Conservation (phyloP, 2,797 vertebrate genomes). For the Clarias platycephalus region DNA sequence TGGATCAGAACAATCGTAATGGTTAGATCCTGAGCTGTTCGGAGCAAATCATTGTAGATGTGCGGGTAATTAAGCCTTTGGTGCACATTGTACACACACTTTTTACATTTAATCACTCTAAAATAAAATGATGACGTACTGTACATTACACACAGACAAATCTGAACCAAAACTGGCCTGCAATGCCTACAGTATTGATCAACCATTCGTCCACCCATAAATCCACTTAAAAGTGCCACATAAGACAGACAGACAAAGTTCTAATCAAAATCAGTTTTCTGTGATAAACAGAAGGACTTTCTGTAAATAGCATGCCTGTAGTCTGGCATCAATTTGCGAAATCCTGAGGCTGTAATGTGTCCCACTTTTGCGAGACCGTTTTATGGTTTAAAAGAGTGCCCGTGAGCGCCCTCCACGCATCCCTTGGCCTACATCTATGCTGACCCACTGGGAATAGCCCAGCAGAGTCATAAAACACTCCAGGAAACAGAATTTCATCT, state of each 20-base stretch:
- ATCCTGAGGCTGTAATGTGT: conserved; percentile 19
- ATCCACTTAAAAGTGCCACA: conserved; percentile 1
- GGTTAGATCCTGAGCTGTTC: neutral
- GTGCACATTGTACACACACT: neutral
- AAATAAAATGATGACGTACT: neutral
- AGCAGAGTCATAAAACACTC: too few species aligned
- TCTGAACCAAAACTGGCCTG: neutral
- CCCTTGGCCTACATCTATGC: neutral
- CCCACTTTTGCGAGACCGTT: neutral
- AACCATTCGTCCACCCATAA: neutral
- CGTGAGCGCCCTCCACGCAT: neutral
- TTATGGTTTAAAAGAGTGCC: neutral
- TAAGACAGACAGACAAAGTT: neutral
- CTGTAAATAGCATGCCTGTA: neutral
- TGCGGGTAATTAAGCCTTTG: neutral
- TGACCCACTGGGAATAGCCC: neutral
- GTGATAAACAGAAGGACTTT: neutral
- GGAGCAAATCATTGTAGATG: neutral
- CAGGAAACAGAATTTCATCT: neutral
- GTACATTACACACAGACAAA: neutral
- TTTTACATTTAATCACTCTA: neutral
- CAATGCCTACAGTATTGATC: neutral
- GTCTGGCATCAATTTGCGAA: neutral
- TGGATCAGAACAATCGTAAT: conserved; percentile 9
- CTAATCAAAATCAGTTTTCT: neutral